These are phyloP conservation scores for Menura novaehollandiae DNA, from an alignment of 2,113 vertebrate genomes.

Conservation along the genomic window DNA sequence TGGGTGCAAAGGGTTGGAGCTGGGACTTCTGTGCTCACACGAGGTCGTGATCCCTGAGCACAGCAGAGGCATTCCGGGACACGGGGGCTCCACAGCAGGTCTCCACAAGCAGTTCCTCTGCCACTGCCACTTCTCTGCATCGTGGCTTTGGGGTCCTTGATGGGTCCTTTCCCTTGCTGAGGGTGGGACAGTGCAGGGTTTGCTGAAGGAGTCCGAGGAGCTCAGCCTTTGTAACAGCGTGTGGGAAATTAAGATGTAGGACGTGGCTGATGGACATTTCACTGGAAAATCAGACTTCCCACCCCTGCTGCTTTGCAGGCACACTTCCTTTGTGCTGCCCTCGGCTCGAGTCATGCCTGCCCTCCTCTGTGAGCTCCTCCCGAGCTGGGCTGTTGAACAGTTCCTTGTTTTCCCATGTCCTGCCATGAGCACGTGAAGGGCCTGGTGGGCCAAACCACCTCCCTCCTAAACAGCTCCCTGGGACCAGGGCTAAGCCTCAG, in stretches of 20 bases:
- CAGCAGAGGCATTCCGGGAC: neutral
- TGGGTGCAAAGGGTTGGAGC: neutral
- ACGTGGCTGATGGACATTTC: neutral
- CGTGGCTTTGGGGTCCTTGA: neutral
- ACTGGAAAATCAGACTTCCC: neutral
- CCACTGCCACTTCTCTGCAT: neutral
- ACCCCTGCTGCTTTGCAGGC: neutral
- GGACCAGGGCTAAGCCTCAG: neutral
- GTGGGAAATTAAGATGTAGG: neutral
- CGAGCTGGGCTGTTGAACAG: neutral
- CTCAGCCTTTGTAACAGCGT: neutral
- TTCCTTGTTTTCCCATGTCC: neutral
- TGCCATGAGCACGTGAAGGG: neutral
- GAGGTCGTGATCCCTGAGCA: neutral
- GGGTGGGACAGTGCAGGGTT: neutral
- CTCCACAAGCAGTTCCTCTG: neutral
- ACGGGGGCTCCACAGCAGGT: neutral
- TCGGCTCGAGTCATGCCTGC: neutral
- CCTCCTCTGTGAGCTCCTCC: neutral
- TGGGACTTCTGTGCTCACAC: neutral
- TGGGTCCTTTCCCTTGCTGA: neutral
- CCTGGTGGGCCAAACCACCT: neutral
- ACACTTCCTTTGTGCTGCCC: neutral
- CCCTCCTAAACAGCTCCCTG: neutral
- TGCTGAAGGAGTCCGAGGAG: neutral